phyloP scores from a whole-genome alignment of 2,113 vertebrate genomes.

The Uria lomvia region DNA sequence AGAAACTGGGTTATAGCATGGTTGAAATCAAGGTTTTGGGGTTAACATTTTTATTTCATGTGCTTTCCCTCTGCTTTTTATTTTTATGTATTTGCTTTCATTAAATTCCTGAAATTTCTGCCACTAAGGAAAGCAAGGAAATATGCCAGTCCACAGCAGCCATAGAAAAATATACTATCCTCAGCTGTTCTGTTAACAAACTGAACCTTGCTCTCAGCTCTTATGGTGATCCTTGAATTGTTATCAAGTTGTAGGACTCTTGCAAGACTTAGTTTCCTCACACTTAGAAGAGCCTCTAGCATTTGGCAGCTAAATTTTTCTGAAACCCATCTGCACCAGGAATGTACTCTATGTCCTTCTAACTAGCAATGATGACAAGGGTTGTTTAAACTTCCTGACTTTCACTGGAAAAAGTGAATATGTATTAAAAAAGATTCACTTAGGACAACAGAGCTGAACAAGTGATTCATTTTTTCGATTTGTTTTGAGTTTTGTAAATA shows the following conservation, averaged over 20 bases:
- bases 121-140: not conserved
- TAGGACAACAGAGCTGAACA: not conserved
- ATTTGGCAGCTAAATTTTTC: not conserved
- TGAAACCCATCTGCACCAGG: not conserved
- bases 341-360: not conserved
- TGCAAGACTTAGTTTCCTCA: not conserved
- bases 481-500: not conserved
- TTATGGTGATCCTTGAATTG: not conserved
- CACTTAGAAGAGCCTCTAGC: not conserved
- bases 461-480: not conserved
- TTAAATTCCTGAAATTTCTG: not conserved
- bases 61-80: not conserved
- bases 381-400: not conserved
- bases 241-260: not conserved
- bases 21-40: not conserved
- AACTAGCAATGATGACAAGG: not conserved
- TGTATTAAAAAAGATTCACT: not conserved
- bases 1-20: not conserved
- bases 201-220: not conserved
- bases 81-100: not conserved
- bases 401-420: not conserved
- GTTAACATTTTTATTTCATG: not conserved
- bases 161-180: not conserved
- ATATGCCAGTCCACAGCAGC: not conserved
- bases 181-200: not conserved